Conservation (phyloP, 2,113 vertebrate species). For the Eurystomus gularis region DNA sequence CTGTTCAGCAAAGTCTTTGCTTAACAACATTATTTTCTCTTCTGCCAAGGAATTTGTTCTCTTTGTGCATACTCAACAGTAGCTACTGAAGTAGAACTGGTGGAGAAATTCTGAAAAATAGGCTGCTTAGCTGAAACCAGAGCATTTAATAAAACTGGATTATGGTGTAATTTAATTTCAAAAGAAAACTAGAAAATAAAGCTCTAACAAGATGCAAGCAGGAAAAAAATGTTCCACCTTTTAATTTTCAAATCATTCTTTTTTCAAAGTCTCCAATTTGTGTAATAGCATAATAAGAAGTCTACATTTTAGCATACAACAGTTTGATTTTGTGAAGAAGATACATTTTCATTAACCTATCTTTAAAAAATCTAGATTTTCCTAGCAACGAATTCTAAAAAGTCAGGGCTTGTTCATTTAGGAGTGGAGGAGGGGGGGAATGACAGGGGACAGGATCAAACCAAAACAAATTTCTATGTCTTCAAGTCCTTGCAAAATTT, state of each 20-base stretch:
- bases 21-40: background rate
- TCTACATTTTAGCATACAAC: background rate
- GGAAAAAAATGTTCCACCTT: background rate
- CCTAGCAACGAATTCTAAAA: background rate
- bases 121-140: background rate
- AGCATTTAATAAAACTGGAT: background rate
- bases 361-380: background rate
- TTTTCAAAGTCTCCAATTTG: background rate
- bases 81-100: background rate
- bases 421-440: accelerated
- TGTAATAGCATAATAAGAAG: background rate
- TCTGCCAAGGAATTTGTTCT: background rate
- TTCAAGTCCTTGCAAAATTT: background rate
- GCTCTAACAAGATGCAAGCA: background rate
- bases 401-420: background rate
- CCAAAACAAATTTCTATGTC: background rate
- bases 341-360: background rate
- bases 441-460: background rate
- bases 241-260: background rate
- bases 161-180: background rate
- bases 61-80: background rate
- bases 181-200: background rate
- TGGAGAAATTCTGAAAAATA: background rate
- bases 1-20: background rate
- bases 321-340: background rate